Base-by-base conservation (phyloP, 2,888 invertebrate species). In the Adela reaumurella region DNA sequence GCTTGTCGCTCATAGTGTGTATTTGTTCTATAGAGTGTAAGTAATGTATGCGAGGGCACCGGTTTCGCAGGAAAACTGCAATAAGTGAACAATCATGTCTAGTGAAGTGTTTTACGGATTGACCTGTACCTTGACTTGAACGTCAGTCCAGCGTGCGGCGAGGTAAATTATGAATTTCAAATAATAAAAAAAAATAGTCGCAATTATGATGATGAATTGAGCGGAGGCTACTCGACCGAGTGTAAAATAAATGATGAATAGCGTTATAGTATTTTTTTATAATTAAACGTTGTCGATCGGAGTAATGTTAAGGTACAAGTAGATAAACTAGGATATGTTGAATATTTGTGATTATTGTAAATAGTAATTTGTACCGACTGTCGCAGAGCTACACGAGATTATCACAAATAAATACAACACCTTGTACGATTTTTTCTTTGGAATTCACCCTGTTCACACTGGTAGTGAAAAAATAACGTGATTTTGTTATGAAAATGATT, bases 351-450 rank as follows among this genome's bases (percentile, higher is more conserved):
- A 14, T 14, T 68, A 65, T 64, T 78, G 77, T 78, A 77, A 67
- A 76, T 77, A 76, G 62, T 62, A 67, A 70, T 74, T 74, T 74
- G 68, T 74, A 76, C 72, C 67, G 68, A 68, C 65, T 45, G n/a
- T 69, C 74, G 73, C 74, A 68, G 73, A 72, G 14, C 6, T 35
- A 35, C 35, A 74, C 72, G 76, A 78, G 77, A 78, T 78, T 77
- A 77, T 70, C 67, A 64, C 61, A 67, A 74, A 68, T 68, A 70
- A 76, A 71, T 14, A 35, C 35, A 8, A 70, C 67, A 70, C 24
- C 24, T 24, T 24, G 24, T 24, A 24, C 24, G 24, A 6, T 24
- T 4, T 24, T 24, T 24, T 24, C 4, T 24, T 24, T 24, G n/a
- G n/a, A 24, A 24, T 24, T n/a, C n/a, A n/a, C n/a, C n/a, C n/a